Evolutionary conservation across 2,888 invertebrate genomes (phyloP).

Genomic region (Galerucella nymphaeae): DNA sequence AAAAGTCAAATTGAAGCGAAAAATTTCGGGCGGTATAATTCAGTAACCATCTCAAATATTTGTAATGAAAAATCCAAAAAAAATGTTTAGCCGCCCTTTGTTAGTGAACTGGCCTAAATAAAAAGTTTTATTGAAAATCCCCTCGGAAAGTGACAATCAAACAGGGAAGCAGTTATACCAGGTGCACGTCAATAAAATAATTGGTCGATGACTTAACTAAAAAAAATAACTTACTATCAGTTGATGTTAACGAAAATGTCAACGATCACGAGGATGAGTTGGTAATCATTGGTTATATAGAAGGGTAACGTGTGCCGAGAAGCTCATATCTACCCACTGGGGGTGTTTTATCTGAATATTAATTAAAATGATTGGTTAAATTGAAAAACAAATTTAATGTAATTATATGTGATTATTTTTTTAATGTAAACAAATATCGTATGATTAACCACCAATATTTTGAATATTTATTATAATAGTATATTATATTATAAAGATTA

Average conservation of each 20-base stretch:
- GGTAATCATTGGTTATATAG: constrained; percentile 60
- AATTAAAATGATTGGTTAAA: not conserved
- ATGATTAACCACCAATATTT: too few species aligned
- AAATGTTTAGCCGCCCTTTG: not conserved
- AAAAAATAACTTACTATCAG: constrained; percentile 57
- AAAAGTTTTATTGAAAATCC: constrained; percentile 20
- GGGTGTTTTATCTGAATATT: not conserved
- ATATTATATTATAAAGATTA: too few species aligned
- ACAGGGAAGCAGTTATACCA: constrained; percentile 44
- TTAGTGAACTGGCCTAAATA: constrained; percentile 6
- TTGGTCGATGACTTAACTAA: constrained; percentile 63
- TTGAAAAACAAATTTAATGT: too few species aligned
- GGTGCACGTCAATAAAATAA: constrained; percentile 55
- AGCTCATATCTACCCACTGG: constrained; percentile 1
- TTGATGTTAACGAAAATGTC: constrained; percentile 58
- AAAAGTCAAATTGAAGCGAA: too few species aligned
- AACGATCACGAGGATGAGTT: constrained; percentile 60
- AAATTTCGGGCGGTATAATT: too few species aligned
- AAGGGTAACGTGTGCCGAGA: constrained; percentile 42
- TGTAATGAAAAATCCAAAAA: too few species aligned
- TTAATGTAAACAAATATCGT: too few species aligned
- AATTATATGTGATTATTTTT: too few species aligned
- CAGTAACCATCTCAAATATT: too few species aligned
- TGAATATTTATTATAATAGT: too few species aligned
- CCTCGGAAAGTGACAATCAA: constrained; percentile 41